Base-by-base conservation (phyloP, 2,113 vertebrate species). In the Struthio camelus region DNA sequence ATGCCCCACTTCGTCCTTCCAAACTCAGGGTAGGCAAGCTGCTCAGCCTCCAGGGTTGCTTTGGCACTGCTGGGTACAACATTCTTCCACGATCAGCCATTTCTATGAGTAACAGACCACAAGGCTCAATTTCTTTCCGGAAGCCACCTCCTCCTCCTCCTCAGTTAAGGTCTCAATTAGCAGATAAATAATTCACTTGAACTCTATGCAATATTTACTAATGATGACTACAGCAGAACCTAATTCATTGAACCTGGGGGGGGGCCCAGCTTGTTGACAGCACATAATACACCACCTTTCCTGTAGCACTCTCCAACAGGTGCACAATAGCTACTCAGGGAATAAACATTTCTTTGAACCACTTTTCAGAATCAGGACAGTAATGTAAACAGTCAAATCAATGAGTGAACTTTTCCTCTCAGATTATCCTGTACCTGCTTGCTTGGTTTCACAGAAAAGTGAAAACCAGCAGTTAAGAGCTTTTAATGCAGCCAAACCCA, bases 151-250 rank as follows among this genome's bases (percentile, higher is more conserved):
- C 12, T 22, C 25, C 44, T 32, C 58, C 14, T 50, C 42, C 23
- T 66, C 23, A 48, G 66, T n/a, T 38, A 30, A 59, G 25, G 36
- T 50, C 77, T 42, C 14, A 84, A 61, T 28, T 65, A 82, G 40
- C 53, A 70, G 34, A 89, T 84, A 17, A 92, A 77, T 89, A 84
- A 89, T 95, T 89, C 67, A 96, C 19, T 38, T 87, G 66, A 80
- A 27, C 50, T n/a, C 24, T 8, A 8, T 42, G 25, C 51, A 78
- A 66, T 69, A 93, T 92, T 90, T 34, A 93, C 44, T 20, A 70
- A 58, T 19, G 61, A 53, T 44, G 50, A 27, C 32, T 64, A 64
- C 61, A 85, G 67, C 32, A 20, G 44, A 48, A 66, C 32, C 40
- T 73, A 64, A 65, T 62, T 62, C 36, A 65, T 36, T 18, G 27